Percentiles rank a stretch among this genome's conserved stretches.
phyloP scores from a whole-genome alignment of 2,113 vertebrate species.

The Myanophis thanlyinensis region DNA sequence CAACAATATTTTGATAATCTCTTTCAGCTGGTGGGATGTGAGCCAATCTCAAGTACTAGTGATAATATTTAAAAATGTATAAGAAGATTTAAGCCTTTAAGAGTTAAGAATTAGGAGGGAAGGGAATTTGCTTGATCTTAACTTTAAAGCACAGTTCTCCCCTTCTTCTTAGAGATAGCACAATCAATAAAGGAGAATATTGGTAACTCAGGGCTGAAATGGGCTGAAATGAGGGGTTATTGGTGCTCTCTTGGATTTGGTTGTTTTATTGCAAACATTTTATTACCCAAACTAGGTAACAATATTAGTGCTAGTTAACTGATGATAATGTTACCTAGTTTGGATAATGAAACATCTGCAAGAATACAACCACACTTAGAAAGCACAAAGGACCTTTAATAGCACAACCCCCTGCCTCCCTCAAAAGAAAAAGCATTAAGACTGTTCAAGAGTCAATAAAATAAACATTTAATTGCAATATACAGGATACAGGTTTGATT shows the following conservation, averaged over 20 bases:
- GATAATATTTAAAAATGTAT: background rate
- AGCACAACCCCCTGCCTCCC: background rate
- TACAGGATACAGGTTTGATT: background rate
- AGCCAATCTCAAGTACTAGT: background rate
- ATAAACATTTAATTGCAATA: conserved; percentile 20
- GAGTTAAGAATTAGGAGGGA: background rate
- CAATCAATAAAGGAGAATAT: background rate
- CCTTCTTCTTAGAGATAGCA: background rate
- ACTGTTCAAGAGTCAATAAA: background rate
- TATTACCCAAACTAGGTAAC: background rate
- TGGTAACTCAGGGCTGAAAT: background rate
- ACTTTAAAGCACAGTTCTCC: background rate
- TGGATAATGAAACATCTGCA: background rate
- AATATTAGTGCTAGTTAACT: background rate
- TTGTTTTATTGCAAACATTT: background rate
- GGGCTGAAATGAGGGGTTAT: background rate
- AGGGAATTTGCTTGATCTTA: background rate
- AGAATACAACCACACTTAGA: background rate
- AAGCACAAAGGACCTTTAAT: background rate
- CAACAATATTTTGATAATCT: background rate
- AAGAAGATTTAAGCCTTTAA: background rate
- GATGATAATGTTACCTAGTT: background rate
- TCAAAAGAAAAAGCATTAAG: background rate
- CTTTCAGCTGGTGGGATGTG: background rate
- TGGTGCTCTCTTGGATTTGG: background rate